Evolutionary conservation across 2,797 vertebrate genomes (phyloP).

Genomic region (Hapalemur alaotrensis): DNA sequence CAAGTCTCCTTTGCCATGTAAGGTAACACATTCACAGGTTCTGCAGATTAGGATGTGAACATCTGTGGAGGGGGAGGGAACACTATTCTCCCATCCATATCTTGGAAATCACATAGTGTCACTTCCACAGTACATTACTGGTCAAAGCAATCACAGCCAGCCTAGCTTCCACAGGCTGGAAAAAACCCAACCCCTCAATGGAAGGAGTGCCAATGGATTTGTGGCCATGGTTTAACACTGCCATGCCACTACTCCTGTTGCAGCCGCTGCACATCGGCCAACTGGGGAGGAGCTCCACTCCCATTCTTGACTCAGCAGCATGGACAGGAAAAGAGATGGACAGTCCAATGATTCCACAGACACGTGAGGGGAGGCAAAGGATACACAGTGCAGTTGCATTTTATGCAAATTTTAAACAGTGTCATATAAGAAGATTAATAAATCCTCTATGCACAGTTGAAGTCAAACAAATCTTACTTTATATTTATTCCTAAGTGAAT

Average conservation of each 20-base stretch:
- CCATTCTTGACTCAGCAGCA: neutral
- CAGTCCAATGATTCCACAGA: neutral
- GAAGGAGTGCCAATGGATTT: neutral
- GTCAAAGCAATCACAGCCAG: neutral
- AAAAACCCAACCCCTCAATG: neutral
- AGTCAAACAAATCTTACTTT: constrained; percentile 22
- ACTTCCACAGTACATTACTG: neutral
- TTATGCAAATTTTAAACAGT: neutral
- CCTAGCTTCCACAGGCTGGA: neutral
- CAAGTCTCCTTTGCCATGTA: neutral
- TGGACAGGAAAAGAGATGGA: neutral
- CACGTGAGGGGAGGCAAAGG: neutral
- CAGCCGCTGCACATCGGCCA: neutral
- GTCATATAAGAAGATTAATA: neutral
- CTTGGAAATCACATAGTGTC: neutral
- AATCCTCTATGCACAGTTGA: neutral
- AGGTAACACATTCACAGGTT: neutral
- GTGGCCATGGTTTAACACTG: neutral
- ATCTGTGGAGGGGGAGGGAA: neutral
- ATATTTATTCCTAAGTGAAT: constrained; percentile 25
- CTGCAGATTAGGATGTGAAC: neutral
- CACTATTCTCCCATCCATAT: neutral
- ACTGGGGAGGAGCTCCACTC: neutral
- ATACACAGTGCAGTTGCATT: neutral
- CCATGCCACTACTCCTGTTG: neutral